phyloP scores from a whole-genome alignment of 2,888 invertebrate species.

The Pediacus dermestoides region DNA sequence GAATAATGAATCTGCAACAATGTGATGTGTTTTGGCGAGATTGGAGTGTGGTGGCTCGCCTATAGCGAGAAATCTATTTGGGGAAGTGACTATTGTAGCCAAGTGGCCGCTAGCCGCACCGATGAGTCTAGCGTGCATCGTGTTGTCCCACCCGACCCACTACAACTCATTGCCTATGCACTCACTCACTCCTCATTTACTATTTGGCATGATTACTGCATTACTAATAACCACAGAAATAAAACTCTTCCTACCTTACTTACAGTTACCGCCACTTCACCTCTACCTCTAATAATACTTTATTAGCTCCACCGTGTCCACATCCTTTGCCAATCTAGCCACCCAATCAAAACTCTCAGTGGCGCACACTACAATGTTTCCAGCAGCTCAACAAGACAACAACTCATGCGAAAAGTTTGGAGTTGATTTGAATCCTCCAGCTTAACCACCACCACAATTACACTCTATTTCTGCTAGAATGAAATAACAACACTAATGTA shows the following conservation, averaged over 20 bases:
- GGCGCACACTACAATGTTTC: too few species aligned
- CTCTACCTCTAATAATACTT: conserved; percentile 11
- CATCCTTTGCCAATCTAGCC: too few species aligned
- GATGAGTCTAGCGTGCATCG: conserved; percentile 30
- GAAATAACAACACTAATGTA: too few species aligned
- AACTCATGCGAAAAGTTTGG: too few species aligned
- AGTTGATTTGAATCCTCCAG: too few species aligned
- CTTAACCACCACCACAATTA: too few species aligned
- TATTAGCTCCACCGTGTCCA: too few species aligned
- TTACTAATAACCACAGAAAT: conserved; percentile 39
- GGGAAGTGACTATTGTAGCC: conserved; percentile 20
- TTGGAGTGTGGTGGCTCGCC: too few species aligned
- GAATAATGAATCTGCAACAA: background rate
- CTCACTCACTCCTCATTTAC: conserved; percentile 28
- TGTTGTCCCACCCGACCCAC: conserved; percentile 21
- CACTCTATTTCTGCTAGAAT: too few species aligned
- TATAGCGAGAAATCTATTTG: conserved; percentile 26
- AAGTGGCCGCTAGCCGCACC: conserved; percentile 25
- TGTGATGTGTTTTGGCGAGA: background rate
- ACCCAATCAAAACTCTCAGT: too few species aligned
- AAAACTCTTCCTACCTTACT: conserved; percentile 26
- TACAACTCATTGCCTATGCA: conserved; percentile 35
- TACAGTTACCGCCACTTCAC: conserved; percentile 17
- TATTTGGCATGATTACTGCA: conserved; percentile 38
- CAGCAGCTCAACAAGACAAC: too few species aligned